These are phyloP conservation scores for Eudasyphora cyanicolor DNA, from an alignment of 2,888 invertebrate species.

Conservation along the genomic window DNA sequence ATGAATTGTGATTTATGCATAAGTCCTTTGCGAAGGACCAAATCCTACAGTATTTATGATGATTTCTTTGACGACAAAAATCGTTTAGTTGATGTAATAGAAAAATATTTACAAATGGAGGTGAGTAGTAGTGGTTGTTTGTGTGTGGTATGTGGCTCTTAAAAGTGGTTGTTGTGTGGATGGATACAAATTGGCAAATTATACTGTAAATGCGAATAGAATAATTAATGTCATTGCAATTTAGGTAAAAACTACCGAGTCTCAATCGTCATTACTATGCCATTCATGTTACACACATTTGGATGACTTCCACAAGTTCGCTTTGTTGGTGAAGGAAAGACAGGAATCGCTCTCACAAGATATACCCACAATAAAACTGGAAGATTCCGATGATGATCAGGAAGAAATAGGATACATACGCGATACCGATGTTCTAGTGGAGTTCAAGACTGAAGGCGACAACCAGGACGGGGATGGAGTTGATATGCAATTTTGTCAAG, in stretches of 20 bases:
- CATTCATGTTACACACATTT: slow-evolving; percentile 64
- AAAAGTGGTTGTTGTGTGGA: background rate
- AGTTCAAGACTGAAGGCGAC: slow-evolving; percentile 52
- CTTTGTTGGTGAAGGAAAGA: slow-evolving; percentile 60
- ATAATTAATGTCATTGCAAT: slow-evolving; percentile 33
- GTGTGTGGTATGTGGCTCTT: too few relatives aligned
- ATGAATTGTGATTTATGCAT: slow-evolving; percentile 66
- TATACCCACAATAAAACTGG: slow-evolving; percentile 59
- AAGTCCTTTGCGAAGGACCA: slow-evolving; percentile 48
- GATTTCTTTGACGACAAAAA: slow-evolving; percentile 41
- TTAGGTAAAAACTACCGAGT: slow-evolving; percentile 32
- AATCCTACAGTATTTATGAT: slow-evolving; percentile 51
- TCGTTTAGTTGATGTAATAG: slow-evolving; percentile 57
- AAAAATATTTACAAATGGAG: slow-evolving; percentile 63
- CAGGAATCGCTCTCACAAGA: slow-evolving; percentile 59
- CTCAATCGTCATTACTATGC: slow-evolving; percentile 61
- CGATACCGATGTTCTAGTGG: slow-evolving; percentile 70
- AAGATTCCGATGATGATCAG: slow-evolving; percentile 51
- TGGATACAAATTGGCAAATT: background rate
- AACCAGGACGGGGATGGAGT: background rate
- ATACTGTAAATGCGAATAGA: slow-evolving; percentile 19
- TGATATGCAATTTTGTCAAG: slow-evolving; percentile 35
- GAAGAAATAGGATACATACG: slow-evolving; percentile 52
- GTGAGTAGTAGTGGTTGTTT: slow-evolving; percentile 65
- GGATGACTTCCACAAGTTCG: slow-evolving; percentile 66